Base-by-base conservation (phyloP, 92 coral and sea anemone genomes). In the Porites lobata region DNA sequence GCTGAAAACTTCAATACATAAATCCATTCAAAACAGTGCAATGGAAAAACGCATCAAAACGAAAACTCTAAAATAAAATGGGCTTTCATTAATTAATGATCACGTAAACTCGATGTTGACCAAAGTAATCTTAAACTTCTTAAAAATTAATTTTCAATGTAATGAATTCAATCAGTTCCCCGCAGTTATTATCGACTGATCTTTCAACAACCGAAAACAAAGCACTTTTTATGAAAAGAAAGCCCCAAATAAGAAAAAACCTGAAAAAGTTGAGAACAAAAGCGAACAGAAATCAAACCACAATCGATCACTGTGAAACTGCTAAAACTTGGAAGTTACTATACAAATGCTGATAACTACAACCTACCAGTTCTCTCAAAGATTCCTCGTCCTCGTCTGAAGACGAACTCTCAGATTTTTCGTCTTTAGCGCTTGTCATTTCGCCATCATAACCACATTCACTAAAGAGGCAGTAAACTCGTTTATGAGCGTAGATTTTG, bases 381-480 rank as follows among this genome's bases (percentile, higher is more conserved):
- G 93, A 80, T 87, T 88, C 94, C 68, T 94, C 96, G 54, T 92
- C 92, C 77, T 92, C 98, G 59, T 91, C 93, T 26, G 90, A 73
- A 22, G 92, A 73, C n/a, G 92, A 82, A 20, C 62, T 75, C 13
- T 65, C 78, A 38, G 87, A 81, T 66, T 53, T 86, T 77, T 57
- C 91, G n/a, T 76, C 76, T 68, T 84, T 77, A 51, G 93, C 58
- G 38, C 85, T 63, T 69, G 79, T 93, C 96, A 94, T 94, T 50
- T 87, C 85, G 54, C 75, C 81, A 79, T 59, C 80, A 18, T 43
- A 75, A 58, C 6, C 15, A 15, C 70, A 68, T 68, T 84, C 73
- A 24, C 15, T 64, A 43, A 15, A 52, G 64, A 24, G 11, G 67
- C 50, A 10, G 75, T 7, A 73, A 22, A 29, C 32, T 8, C 12